These are phyloP conservation scores for Sebastes matsubarae DNA, from an alignment of 2,797 vertebrate species.

Conservation along the genomic window DNA sequence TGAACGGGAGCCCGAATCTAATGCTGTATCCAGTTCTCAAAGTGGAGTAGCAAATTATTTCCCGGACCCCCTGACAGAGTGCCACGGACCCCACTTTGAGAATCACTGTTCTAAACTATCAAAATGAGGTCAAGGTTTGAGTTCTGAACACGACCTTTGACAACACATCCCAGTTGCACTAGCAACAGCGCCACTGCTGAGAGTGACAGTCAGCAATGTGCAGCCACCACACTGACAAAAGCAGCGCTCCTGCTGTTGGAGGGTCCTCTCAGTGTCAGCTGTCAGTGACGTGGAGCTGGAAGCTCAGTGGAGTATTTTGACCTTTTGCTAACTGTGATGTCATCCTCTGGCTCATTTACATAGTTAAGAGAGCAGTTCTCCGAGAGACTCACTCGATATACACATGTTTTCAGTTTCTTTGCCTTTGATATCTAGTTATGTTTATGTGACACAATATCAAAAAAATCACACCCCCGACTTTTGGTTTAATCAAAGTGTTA, in stretches of 20 bases:
- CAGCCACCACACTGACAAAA: constrained; percentile 36
- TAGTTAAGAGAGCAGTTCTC: constrained; percentile 45
- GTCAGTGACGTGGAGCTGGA: constrained; percentile 53
- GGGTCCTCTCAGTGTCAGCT: constrained; percentile 62
- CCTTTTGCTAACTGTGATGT: constrained; percentile 66
- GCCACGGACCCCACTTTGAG: no score
- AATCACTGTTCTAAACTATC: no score
- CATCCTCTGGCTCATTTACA: constrained; percentile 51
- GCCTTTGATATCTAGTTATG: constrained; percentile 19
- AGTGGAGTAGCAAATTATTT: no score
- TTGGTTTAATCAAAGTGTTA: constrained; percentile 48
- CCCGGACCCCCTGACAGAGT: no score
- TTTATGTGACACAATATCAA: constrained; percentile 15
- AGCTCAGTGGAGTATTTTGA: constrained; percentile 66
- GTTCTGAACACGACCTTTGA: constrained; percentile 12
- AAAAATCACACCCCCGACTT: constrained; percentile 11
- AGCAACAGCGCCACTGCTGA: not conserved
- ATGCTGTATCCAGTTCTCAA: no score
- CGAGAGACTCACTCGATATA: not conserved
- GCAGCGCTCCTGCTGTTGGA: constrained; percentile 47
- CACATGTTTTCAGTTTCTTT: constrained; percentile 5
- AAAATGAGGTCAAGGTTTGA: constrained; percentile 8
- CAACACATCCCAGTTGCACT: constrained; percentile 7
- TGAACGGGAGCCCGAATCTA: fast-evolving
- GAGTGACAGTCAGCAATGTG: constrained; percentile 25